Percentiles rank a stretch among this genome's conserved stretches.
Evolutionary conservation across 2,113 vertebrate species (phyloP).

Genomic region (Strix uralensis): DNA sequence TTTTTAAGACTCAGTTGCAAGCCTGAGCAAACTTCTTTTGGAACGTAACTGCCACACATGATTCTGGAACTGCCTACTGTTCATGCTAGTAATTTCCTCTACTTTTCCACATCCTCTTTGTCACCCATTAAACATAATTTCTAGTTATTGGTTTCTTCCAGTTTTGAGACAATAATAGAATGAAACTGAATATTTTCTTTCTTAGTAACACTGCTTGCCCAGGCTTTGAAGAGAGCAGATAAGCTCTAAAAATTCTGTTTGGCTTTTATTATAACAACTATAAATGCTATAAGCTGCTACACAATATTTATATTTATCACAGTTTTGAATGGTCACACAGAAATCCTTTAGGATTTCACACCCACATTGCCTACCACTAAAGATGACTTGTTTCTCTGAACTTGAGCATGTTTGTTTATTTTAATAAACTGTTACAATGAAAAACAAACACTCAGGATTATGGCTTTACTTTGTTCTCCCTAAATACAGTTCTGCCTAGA

Average conservation of each 20-base stretch:
- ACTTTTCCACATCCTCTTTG: background rate
- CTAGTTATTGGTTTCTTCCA: background rate
- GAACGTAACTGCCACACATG: background rate
- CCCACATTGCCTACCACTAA: background rate
- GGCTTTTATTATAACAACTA: background rate
- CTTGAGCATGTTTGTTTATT: background rate
- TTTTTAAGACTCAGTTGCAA: slow-evolving; percentile 1
- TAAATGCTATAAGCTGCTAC: background rate
- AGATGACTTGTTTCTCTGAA: background rate
- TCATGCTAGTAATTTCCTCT: background rate
- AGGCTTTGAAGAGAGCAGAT: background rate
- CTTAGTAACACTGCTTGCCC: background rate
- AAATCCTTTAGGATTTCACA: background rate
- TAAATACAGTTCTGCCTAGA: background rate
- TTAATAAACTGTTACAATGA: background rate
- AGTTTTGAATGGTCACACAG: background rate
- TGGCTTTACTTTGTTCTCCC: background rate
- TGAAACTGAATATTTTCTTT: background rate
- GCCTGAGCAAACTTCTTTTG: background rate
- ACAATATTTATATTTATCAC: background rate
- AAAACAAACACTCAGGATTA: background rate
- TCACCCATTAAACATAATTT: background rate
- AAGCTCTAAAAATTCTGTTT: background rate
- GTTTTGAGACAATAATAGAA: background rate
- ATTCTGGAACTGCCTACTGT: background rate